Percentiles rank a stretch among this genome's conserved stretches.
Conservation (phyloP, 2,113 vertebrate species). For the Zosterops lateralis region DNA sequence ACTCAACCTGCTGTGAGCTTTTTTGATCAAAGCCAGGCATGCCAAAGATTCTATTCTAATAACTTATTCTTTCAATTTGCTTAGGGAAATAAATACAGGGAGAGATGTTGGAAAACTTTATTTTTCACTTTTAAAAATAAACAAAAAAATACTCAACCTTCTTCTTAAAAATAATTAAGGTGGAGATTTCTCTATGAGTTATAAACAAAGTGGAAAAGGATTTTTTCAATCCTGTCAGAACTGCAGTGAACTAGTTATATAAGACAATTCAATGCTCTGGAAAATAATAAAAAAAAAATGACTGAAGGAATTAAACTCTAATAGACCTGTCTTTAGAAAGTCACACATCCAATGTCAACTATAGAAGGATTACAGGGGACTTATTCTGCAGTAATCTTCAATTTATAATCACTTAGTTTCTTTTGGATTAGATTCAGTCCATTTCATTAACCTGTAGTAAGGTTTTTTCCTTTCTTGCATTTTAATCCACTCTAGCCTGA, state of each 20-base stretch:
- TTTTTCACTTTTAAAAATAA: background rate
- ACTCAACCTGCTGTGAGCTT: rapidly evolving
- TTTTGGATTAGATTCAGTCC: constrained; percentile 67
- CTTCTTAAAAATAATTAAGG: background rate
- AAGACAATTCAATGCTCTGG: constrained; percentile 1
- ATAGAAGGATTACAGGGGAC: constrained; percentile 60
- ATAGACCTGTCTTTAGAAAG: constrained; percentile 56
- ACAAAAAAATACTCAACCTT: background rate
- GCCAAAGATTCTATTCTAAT: background rate
- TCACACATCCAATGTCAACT: constrained; percentile 57
- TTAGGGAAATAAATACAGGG: background rate
- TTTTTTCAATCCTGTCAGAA: constrained; percentile 42
- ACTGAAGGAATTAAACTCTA: constrained; percentile 51
- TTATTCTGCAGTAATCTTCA: constrained; percentile 67
- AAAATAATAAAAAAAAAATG: constrained; percentile 24
- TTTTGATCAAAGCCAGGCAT: background rate
- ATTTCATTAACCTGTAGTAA: constrained; percentile 71
- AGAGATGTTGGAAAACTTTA: background rate
- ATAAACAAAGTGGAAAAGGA: background rate
- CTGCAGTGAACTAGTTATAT: constrained; percentile 30
- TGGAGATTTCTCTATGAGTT: background rate
- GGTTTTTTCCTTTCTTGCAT: constrained; percentile 59
- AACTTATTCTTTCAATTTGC: background rate
- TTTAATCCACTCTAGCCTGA: constrained; percentile 67
- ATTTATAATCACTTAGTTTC: constrained; percentile 67